Percentiles rank a stretch among this genome's conserved stretches.
phyloP scores from a whole-genome alignment of 2,797 vertebrate species.

The Arnoldichthys spilopterus region DNA sequence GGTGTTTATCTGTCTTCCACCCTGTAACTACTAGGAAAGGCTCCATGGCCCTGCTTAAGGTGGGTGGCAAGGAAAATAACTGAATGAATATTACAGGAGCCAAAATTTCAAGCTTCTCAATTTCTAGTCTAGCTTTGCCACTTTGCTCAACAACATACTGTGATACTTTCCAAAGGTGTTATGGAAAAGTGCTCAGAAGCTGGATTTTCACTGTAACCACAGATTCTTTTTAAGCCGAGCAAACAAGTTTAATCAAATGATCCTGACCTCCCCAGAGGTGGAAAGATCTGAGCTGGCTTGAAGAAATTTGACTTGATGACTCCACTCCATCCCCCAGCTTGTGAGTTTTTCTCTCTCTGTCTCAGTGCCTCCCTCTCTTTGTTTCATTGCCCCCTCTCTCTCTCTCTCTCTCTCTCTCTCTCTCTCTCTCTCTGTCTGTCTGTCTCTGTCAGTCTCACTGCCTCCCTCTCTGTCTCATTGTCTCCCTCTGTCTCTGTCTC shows the following conservation, averaged over 20 bases:
- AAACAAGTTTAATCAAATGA: not conserved
- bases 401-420: not conserved
- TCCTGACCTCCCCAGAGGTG: not conserved
- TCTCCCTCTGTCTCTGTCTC: no score
- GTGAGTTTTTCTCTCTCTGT: not conserved
- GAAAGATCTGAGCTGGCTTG: conserved; percentile 26
- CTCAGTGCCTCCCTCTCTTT: not conserved
- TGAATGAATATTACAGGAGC: no score
- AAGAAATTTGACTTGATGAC: conserved; percentile 38
- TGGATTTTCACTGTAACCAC: not conserved
- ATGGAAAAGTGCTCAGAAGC: not conserved
- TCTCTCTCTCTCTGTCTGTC: not conserved
- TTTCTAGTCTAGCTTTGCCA: no score
- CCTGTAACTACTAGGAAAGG: no score
- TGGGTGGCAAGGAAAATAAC: no score
- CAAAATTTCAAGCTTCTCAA: no score
- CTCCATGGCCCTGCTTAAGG: no score
- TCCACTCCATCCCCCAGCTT: conserved; percentile 26
- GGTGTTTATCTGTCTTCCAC: no score
- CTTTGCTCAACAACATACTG: not conserved
- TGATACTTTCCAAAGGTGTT: not conserved
- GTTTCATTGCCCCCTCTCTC: no score
- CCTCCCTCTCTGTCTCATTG: no score
- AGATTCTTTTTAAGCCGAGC: not conserved
- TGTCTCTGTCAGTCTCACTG: no score